These are phyloP conservation scores for Dryoscopus gambensis DNA, from an alignment of 2,113 vertebrate species.

Conservation along the genomic window DNA sequence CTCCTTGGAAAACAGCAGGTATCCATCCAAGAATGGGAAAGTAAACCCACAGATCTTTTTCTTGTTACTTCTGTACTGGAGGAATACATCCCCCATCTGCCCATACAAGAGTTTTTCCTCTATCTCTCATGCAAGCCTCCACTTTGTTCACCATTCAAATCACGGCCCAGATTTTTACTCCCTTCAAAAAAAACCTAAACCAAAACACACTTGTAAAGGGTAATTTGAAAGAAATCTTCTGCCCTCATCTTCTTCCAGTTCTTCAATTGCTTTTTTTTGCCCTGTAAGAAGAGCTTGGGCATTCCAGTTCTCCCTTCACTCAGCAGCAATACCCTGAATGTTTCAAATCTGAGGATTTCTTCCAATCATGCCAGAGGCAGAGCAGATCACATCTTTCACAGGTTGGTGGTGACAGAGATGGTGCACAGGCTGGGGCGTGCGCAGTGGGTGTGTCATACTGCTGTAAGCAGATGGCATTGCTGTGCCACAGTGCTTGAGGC, in stretches of 20 bases:
- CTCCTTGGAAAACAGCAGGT: not conserved
- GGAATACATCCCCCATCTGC: not conserved
- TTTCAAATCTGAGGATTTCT: not conserved
- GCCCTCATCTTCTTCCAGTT: not conserved
- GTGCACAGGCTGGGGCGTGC: not conserved
- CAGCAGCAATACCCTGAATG: not conserved
- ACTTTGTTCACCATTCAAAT: not conserved
- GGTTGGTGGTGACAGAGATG: fast-evolving
- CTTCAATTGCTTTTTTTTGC: not conserved
- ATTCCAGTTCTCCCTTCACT: not conserved
- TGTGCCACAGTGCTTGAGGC: fast-evolving
- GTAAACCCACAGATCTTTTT: not conserved
- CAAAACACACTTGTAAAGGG: not conserved
- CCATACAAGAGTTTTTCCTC: not conserved
- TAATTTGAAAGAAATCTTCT: not conserved
- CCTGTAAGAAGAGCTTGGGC: not conserved
- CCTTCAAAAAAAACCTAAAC: not conserved
- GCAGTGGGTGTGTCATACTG: fast-evolving
- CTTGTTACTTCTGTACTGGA: not conserved
- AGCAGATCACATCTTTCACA: not conserved
- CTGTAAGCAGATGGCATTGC: fast-evolving
- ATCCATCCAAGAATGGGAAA: not conserved
- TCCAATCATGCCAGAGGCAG: not conserved
- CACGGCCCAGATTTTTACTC: not conserved
- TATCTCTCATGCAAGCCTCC: not conserved